phyloP scores from a whole-genome alignment of 2,113 vertebrate species.

The Ramphastos sulfuratus region DNA sequence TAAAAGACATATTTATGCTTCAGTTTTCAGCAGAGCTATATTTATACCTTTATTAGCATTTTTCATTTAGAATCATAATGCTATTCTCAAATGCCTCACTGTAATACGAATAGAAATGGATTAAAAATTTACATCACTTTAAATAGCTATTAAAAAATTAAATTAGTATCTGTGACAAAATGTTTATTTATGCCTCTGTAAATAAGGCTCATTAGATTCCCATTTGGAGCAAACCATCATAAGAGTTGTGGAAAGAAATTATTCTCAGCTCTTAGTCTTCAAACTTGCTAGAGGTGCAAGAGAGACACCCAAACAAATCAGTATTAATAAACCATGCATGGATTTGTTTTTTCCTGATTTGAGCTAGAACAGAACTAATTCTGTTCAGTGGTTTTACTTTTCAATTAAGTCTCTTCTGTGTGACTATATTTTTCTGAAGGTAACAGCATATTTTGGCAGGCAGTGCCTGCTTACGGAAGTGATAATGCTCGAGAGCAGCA shows the following conservation, averaged over 20 bases:
- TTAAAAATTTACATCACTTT: background rate
- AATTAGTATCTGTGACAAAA: background rate
- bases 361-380: too few relatives aligned
- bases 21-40: background rate
- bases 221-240: background rate
- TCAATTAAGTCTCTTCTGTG: too few relatives aligned
- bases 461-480: too few relatives aligned
- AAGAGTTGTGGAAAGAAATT: background rate
- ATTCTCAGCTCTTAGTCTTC: background rate
- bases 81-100: background rate
- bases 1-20: background rate
- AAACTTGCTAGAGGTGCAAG: background rate
- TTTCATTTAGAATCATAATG: background rate
- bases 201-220: background rate
- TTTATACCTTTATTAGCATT: background rate
- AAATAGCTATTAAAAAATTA: background rate
- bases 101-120: background rate
- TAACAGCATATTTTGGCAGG: too few relatives aligned
- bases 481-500: too few relatives aligned
- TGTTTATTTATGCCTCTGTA: background rate
- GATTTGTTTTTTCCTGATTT: background rate
- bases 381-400: too few relatives aligned
- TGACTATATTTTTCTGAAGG: too few relatives aligned
- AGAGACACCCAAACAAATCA: background rate
- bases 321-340: background rate